Percentiles rank a stretch among this genome's conserved stretches.
These are phyloP conservation scores for Peromyscus melanophrys DNA, from an alignment of 2,797 vertebrate genomes.

Conservation along the genomic window DNA sequence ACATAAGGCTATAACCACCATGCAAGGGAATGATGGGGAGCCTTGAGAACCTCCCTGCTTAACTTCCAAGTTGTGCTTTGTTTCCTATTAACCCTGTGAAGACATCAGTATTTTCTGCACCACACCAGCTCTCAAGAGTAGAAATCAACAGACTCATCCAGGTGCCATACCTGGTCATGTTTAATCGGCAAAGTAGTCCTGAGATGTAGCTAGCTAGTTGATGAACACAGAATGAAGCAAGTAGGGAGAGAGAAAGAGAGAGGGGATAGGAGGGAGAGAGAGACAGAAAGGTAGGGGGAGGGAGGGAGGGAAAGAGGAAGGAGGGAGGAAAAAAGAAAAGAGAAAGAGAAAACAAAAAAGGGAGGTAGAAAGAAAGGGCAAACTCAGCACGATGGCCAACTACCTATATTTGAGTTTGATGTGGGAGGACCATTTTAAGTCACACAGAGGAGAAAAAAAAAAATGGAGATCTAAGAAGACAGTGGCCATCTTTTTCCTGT, in stretches of 20 bases:
- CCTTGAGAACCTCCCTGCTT: neutral
- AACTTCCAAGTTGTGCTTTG: neutral
- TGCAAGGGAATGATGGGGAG: neutral
- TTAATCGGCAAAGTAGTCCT: neutral
- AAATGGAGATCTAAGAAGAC: conserved; percentile 24
- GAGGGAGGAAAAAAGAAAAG: fast-evolving
- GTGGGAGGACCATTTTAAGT: neutral
- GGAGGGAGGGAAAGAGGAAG: too few relatives aligned
- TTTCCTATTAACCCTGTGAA: neutral
- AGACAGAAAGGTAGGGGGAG: neutral
- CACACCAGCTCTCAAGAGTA: neutral
- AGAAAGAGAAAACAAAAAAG: too few relatives aligned
- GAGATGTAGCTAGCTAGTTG: neutral
- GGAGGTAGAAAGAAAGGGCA: too few relatives aligned
- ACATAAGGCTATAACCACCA: neutral
- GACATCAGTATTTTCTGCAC: neutral
- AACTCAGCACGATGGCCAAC: neutral
- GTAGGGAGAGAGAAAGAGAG: neutral
- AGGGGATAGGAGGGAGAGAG: too few relatives aligned
- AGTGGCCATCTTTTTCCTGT: neutral
- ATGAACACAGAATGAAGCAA: neutral
- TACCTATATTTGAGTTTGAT: neutral
- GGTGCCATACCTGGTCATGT: neutral
- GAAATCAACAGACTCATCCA: neutral
- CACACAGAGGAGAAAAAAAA: neutral